phyloP scores from a whole-genome alignment of 1,140 invertebrate genomes.

The Drosophila parvula region DNA sequence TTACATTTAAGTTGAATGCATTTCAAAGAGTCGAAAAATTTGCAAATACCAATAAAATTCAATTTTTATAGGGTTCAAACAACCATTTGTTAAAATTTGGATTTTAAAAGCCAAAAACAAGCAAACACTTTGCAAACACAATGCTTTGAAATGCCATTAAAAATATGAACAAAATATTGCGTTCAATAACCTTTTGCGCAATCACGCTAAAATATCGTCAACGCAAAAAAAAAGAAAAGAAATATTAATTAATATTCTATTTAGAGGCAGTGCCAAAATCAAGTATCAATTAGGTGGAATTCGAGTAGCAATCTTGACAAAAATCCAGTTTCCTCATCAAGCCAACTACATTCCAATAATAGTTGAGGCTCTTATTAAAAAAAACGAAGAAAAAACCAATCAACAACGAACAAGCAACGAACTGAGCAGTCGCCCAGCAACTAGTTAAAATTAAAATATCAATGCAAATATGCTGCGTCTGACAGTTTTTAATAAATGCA shows the following conservation, averaged over 20 bases:
- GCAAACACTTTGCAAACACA: background rate
- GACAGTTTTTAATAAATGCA: constrained; percentile 75
- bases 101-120: background rate
- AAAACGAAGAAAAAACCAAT: constrained; percentile 41
- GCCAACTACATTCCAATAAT: constrained; percentile 48
- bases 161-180: background rate
- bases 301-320: constrained; percentile 24
- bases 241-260: constrained; percentile 41
- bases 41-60: background rate
- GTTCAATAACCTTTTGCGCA: constrained; percentile 25
- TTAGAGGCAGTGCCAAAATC: constrained; percentile 19
- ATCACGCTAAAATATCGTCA: background rate
- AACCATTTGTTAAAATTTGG: background rate
- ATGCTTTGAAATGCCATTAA: background rate
- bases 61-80: background rate
- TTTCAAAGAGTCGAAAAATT: background rate
- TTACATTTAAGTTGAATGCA: background rate
- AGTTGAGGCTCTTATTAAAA: constrained; percentile 20
- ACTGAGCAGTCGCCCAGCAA: background rate
- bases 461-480: constrained; percentile 49
- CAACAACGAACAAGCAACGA: constrained; percentile 37
- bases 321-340: constrained; percentile 35
- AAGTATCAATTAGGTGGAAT: constrained; percentile 23
- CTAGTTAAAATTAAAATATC: constrained; percentile 52
- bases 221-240: background rate